Conservation (phyloP, 2,113 vertebrate genomes). For the Macaca mulatta region DNA sequence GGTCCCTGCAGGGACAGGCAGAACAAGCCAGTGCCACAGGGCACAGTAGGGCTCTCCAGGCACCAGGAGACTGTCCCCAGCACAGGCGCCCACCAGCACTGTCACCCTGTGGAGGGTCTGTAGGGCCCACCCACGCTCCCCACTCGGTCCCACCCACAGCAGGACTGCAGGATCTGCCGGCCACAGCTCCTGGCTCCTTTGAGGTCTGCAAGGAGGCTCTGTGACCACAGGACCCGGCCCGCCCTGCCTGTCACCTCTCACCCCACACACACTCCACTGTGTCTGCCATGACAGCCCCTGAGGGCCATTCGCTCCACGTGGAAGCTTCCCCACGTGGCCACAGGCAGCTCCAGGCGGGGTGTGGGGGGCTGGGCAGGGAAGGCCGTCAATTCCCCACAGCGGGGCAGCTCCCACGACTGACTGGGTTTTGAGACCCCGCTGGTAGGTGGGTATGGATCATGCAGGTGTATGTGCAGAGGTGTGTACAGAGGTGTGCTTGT, state of each 20-base stretch:
- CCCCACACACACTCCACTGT: accelerated
- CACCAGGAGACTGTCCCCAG: too few species aligned
- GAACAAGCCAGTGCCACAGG: accelerated
- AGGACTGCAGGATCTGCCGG: accelerated
- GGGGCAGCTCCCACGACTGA: background rate
- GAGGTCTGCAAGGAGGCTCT: accelerated
- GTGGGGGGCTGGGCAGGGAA: too few species aligned
- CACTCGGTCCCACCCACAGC: background rate
- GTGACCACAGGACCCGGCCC: slow-evolving; percentile 59
- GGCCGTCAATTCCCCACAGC: too few species aligned
- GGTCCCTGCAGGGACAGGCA: background rate
- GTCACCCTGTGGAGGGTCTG: background rate
- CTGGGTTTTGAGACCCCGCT: background rate
- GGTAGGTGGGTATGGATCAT: too few species aligned
- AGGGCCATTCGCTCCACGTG: background rate
- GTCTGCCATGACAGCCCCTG: accelerated
- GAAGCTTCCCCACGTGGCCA: background rate
- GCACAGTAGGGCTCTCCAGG: background rate
- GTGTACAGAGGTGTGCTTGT: too few species aligned
- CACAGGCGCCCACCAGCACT: background rate
- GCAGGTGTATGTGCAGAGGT: background rate
- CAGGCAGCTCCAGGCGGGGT: background rate
- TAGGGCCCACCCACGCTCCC: background rate
- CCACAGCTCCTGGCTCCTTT: background rate
- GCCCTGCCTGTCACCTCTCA: slow-evolving; percentile 72